Base-by-base conservation (phyloP, 2,888 invertebrate species). In the Metellina segmentata region DNA sequence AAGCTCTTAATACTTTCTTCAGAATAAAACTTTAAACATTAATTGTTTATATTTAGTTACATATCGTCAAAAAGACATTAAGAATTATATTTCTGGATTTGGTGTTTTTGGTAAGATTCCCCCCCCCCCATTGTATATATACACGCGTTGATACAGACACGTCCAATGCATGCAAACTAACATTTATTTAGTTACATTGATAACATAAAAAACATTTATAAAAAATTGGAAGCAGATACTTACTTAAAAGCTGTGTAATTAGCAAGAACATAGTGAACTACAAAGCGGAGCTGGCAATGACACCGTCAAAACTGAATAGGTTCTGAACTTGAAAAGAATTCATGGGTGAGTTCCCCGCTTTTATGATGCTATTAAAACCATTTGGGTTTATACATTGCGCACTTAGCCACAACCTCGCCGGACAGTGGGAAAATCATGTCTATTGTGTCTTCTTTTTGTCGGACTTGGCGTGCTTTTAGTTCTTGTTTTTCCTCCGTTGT, bases 321-420 rank as follows among this genome's bases (percentile, higher is more conserved):
- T 34, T 34, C 51, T 20, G 74, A 72, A 69, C 53, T 85, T 75
- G 53, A 85, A 85, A 75, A 85, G 72, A 75, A 34, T 75, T 13
- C n/a, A 34, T 75, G 16, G 34, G n/a, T 16, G 34, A 48, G 48
- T n/a, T 48, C 72, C 78, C 8, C 8, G 20, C 53, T 48, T 85
- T 85, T 85, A 75, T 75, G 52, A 71, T 70, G 82, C 61, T 9
- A 69, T 81, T 81, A 34, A 34, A 69, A 69, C 74, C 53, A 85
- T 34, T 75, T 53, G 74, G 85, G 75, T 85, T 61, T 75, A 34
- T 61, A 53, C 74, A 75, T 85, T 75, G 34, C 61, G 2, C 19
- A 19, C 13, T 72, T 34, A 75, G 20, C 82, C 85, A 75, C 85
- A 85, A 85, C 85, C 82, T n/a, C 82, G 72, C 20, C 74, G 74